These are phyloP conservation scores for Drosophila robusta DNA, from an alignment of 2,888 invertebrate species.

Conservation along the genomic window DNA sequence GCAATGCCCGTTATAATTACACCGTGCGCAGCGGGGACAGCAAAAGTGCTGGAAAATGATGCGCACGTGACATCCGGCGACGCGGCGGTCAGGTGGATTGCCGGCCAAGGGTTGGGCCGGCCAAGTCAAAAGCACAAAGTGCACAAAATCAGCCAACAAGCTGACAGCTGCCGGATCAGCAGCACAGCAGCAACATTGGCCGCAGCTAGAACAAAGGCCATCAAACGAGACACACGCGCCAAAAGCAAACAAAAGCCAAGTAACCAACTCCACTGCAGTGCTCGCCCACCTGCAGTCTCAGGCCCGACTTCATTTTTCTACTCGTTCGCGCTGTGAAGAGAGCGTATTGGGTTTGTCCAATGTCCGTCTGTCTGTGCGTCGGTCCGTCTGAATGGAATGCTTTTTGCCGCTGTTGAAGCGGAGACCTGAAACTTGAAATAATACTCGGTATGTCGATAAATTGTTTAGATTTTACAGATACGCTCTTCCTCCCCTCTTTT, in stretches of 20 bases:
- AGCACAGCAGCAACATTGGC: slow-evolving; percentile 11
- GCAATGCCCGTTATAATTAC: slow-evolving; percentile 70
- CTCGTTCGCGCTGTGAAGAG: too few species aligned
- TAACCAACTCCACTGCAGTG: slow-evolving; percentile 47
- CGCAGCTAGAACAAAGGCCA: slow-evolving; percentile 53
- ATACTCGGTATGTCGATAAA: too few species aligned
- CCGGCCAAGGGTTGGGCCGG: slow-evolving; percentile 11
- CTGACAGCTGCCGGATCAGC: slow-evolving; percentile 27
- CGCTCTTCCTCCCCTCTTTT: too few species aligned
- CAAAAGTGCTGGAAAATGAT: slow-evolving; percentile 75
- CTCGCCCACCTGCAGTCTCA: slow-evolving; percentile 3
- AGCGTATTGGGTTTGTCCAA: too few species aligned
- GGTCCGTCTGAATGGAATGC: too few species aligned
- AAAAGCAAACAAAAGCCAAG: slow-evolving; percentile 56
- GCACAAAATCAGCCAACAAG: slow-evolving; percentile 36
- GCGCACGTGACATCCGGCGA: slow-evolving; percentile 74
- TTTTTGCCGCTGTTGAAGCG: too few species aligned
- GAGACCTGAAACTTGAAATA: too few species aligned
- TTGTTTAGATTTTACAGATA: too few species aligned
- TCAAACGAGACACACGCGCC: slow-evolving; percentile 57
- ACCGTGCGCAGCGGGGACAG: slow-evolving; percentile 29
- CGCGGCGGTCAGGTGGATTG: slow-evolving; percentile 15
- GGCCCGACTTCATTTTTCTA: not conserved
- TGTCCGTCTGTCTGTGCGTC: too few species aligned
- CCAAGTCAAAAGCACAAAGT: slow-evolving; percentile 17